Evolutionary conservation across 1,140 invertebrate genomes (phyloP), one percentile per base, ranked within the genome.

Genomic region (Tyrophagus putrescentiae): DNA sequence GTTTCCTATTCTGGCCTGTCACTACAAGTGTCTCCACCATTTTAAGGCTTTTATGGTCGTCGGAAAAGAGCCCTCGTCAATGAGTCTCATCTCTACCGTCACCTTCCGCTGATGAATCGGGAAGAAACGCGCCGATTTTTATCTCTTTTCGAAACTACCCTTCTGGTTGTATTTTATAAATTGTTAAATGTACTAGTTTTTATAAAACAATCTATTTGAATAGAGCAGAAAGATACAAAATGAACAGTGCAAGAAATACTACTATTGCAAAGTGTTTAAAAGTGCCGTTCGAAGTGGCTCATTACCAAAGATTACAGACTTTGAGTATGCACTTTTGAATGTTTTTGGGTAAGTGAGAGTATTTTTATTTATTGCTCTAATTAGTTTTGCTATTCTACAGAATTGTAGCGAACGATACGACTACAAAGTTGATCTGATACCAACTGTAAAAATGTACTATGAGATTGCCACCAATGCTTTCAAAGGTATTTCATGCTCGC

Each of bases 251-350:
- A 59, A 60, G 27, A 16, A 34, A 7, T 56, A 63, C 21, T 60
- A 60, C 50, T 31, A 45, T 1, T 63, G 62, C 29, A 59, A 60
- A 63, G 62, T 63, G n/a, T 61, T 52, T 29, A 50, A 45, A 31
- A 39, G 25, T 7, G 57, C 57, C 6, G 18, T 63, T 11, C 34
- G 41, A 32, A 36, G 36, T 4, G 62, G 36, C 27, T 31, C 42
- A 11, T 21, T 11, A 27, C 57, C 48, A 9, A 63, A 21, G 28
- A 56, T 63, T 34, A 13, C 45, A 9, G 32, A 28, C 23, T 54
- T 61, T 23, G 62, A 63, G 31, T 62, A 25, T n/a, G 62, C 62
- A 4, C 9, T 63, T 1, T 18, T 63, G 18, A 44, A 63, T 45
- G 42, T 56, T 13, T 53, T 63, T 27, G 62, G 62, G 62, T 63